A percentile compares a stretch with the other conserved stretches of the same genome.
Conservation (phyloP, 2,888 invertebrate genomes). For the Erebia ligea region DNA sequence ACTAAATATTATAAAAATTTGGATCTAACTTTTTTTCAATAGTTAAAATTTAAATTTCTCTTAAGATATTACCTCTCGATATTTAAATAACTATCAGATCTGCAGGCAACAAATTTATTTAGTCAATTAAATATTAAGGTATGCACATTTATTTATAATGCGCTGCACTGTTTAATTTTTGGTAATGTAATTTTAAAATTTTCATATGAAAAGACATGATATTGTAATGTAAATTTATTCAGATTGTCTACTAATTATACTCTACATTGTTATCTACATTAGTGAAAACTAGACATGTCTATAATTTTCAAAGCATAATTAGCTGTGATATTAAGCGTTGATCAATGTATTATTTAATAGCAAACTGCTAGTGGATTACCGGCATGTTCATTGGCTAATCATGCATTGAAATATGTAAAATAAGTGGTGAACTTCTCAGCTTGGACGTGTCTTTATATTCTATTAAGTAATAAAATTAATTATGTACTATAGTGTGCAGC, state of each 20-base stretch:
- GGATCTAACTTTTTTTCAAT: slow-evolving; percentile 82
- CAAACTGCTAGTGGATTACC: slow-evolving; percentile 78
- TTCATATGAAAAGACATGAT: slow-evolving; percentile 84
- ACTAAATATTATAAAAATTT: slow-evolving; percentile 79
- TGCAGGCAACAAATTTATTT: slow-evolving; percentile 84
- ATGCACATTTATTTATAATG: slow-evolving; percentile 84
- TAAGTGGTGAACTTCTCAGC: slow-evolving; percentile 77
- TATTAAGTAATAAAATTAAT: slow-evolving; percentile 79
- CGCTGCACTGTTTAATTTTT: slow-evolving; percentile 84
- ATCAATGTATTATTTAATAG: slow-evolving; percentile 83
- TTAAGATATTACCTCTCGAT: slow-evolving; percentile 84
- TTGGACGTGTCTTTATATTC: slow-evolving; percentile 82
- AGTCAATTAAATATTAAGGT: slow-evolving; percentile 84
- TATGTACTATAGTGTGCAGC: slow-evolving; percentile 82
- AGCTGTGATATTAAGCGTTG: slow-evolving; percentile 83
- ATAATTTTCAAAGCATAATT: slow-evolving; percentile 84
- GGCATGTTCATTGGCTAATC: slow-evolving; percentile 83
- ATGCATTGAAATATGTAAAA: slow-evolving; percentile 83
- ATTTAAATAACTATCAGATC: slow-evolving; percentile 82
- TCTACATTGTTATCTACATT: slow-evolving; percentile 83
- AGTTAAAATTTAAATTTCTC: slow-evolving; percentile 82
- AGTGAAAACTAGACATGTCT: slow-evolving; percentile 83
- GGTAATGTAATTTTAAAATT: slow-evolving; percentile 81
- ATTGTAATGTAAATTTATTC: slow-evolving; percentile 84
- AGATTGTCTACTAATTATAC: slow-evolving; percentile 83